These are phyloP conservation scores for Hemibagrus wyckioides DNA, from an alignment of 2,113 vertebrate genomes.

Conservation along the genomic window DNA sequence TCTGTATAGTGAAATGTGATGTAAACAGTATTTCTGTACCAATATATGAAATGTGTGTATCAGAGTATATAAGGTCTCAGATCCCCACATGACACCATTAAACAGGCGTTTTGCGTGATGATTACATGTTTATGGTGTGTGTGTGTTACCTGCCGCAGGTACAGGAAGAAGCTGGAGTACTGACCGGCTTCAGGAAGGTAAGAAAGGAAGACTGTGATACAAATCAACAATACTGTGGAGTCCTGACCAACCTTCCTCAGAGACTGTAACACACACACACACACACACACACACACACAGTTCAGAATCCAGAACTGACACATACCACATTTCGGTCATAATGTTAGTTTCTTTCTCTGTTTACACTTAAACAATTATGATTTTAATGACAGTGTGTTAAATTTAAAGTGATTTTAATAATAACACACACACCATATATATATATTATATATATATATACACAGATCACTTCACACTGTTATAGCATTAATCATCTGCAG, in stretches of 20 bases:
- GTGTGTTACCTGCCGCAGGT: conserved; percentile 83
- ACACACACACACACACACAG: neutral
- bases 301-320: neutral
- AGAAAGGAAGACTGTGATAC: conserved; percentile 91
- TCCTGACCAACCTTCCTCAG: conserved; percentile 90
- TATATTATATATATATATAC: no score
- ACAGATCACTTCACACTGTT: neutral
- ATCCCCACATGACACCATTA: no score
- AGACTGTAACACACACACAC: conserved; percentile 70
- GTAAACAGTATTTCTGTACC: neutral
- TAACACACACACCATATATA: no score
- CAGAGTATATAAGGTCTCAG: no score
- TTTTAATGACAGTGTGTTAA: no score
- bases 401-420: no score
- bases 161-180: conserved; percentile 94
- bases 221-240: conserved; percentile 91
- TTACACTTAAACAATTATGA: no score
- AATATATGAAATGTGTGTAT: no score
- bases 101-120: neutral
- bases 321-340: no score
- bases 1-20: neutral
- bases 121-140: neutral
- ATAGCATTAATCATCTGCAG: neutral
- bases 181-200: conserved; percentile 91
- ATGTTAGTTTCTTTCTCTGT: no score